A percentile compares a stretch with the other conserved stretches of the same genome.
Conservation (phyloP, 2,888 invertebrate genomes). For the Acronicta leporina region DNA sequence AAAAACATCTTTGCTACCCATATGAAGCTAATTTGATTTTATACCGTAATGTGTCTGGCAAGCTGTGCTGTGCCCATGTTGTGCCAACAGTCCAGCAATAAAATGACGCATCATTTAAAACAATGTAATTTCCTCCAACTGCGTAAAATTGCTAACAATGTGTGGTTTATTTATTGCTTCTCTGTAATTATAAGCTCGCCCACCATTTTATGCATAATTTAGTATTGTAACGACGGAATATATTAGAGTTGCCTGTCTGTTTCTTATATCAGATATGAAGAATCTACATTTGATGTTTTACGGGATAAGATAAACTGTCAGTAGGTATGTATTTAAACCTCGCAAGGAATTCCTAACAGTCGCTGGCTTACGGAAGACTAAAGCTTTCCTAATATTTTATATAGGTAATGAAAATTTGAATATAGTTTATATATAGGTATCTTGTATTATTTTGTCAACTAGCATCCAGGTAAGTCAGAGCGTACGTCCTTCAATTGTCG, state of each 20-base stretch:
- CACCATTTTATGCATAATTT: conserved; percentile 57
- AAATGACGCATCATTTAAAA: conserved; percentile 71
- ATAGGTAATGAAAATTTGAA: conserved; percentile 12
- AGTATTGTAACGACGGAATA: conserved; percentile 47
- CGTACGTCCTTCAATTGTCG: conserved; percentile 17
- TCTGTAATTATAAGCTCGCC: conserved; percentile 57
- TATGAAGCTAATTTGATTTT: conserved; percentile 19
- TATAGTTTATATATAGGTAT: too few relatives aligned
- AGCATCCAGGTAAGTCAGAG: conserved; percentile 33
- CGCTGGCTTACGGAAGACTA: conserved; percentile 13
- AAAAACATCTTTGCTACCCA: conserved; percentile 12
- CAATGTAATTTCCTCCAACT: conserved; percentile 69
- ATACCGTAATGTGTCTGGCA: conserved; percentile 26
- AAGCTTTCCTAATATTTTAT: conserved; percentile 23
- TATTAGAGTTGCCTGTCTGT: conserved; percentile 30
- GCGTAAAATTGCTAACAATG: conserved; percentile 64
- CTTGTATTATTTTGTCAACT: conserved; percentile 17
- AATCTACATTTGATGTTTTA: conserved; percentile 28
- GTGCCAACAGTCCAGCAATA: conserved; percentile 56
- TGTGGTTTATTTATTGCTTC: conserved; percentile 67
- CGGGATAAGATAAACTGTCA: conserved; percentile 24
- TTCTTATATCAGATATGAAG: conserved; percentile 23
- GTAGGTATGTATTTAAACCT: conserved; percentile 25
- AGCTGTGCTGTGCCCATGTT: conserved; percentile 42
- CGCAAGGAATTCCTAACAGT: conserved; percentile 20